A percentile compares a stretch with the other conserved stretches of the same genome.
These are phyloP conservation scores for Catharus ustulatus DNA, from an alignment of 2,797 vertebrate genomes.

Conservation along the genomic window DNA sequence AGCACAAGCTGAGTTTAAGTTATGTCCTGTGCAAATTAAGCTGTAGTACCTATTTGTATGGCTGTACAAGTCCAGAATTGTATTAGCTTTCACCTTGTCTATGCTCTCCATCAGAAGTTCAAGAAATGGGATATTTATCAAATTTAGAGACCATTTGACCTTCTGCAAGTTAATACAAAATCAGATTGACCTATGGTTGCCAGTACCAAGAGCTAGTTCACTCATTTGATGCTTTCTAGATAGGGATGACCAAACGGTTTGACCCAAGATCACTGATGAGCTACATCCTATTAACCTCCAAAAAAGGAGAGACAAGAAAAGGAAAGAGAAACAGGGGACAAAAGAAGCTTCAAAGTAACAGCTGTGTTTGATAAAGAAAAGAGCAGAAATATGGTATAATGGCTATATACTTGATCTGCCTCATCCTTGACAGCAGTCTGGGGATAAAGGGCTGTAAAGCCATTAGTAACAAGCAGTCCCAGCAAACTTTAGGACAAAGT, in stretches of 20 bases:
- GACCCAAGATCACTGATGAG: conserved; percentile 50
- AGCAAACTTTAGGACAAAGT: not conserved
- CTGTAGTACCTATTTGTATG: not conserved
- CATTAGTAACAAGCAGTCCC: not conserved
- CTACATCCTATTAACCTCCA: conserved; percentile 51
- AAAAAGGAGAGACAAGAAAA: conserved; percentile 2
- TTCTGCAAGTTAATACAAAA: conserved; percentile 65
- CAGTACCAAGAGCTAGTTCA: conserved; percentile 50
- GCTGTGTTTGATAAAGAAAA: not conserved
- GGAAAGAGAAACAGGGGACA: conserved; percentile 12
- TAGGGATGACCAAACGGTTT: conserved; percentile 20
- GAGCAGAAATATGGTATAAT: not conserved
- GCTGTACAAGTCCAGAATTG: not conserved
- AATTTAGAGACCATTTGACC: conserved; percentile 63
- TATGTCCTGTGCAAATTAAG: conserved; percentile 9
- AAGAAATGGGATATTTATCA: conserved; percentile 66
- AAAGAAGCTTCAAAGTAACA: conserved; percentile 18
- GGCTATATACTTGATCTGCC: not conserved
- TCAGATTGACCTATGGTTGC: conserved; percentile 54
- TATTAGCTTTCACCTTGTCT: conserved; percentile 36
- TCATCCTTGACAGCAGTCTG: not conserved
- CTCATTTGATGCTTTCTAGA: conserved; percentile 56
- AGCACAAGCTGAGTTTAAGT: not conserved
- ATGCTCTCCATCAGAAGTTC: conserved; percentile 40
- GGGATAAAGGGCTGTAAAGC: not conserved